A percentile compares a stretch with the other conserved stretches of the same genome.
These are phyloP conservation scores for Morpho achilles DNA, from an alignment of 2,888 invertebrate species.

Conservation along the genomic window DNA sequence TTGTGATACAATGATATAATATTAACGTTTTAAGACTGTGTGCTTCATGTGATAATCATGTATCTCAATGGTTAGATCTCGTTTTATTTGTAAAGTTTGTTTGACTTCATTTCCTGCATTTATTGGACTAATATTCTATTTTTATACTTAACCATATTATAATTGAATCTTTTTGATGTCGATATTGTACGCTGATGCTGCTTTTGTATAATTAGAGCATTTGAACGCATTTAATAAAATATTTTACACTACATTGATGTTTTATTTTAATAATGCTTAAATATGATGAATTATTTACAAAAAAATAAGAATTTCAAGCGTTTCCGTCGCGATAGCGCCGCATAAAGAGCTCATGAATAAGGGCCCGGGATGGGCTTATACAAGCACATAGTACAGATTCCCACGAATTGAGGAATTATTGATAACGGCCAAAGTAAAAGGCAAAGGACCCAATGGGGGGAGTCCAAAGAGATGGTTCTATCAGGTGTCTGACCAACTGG, in stretches of 20 bases:
- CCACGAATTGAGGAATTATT: too few relatives aligned
- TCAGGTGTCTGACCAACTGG: too few relatives aligned
- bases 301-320: too few relatives aligned
- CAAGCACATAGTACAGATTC: too few relatives aligned
- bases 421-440: too few relatives aligned
- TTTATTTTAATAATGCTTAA: slow-evolving; percentile 9
- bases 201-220: slow-evolving; percentile 27
- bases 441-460: too few relatives aligned
- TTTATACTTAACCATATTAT: slow-evolving; percentile 26
- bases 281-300: too few relatives aligned
- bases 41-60: slow-evolving; percentile 39
- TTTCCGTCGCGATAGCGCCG: too few relatives aligned
- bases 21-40: slow-evolving; percentile 41
- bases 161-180: slow-evolving; percentile 17
- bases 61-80: slow-evolving; percentile 44
- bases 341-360: too few relatives aligned
- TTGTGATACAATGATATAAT: slow-evolving; percentile 36
- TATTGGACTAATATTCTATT: slow-evolving; percentile 26
- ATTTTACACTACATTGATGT: slow-evolving; percentile 19
- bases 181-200: slow-evolving; percentile 20
- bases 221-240: slow-evolving; percentile 29
- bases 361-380: too few relatives aligned
- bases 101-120: slow-evolving; percentile 26
- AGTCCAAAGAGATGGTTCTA: too few relatives aligned
- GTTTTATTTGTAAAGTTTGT: slow-evolving; percentile 32